phyloP scores from a whole-genome alignment of 2,888 invertebrate species.

The Clitarchus hookeri region DNA sequence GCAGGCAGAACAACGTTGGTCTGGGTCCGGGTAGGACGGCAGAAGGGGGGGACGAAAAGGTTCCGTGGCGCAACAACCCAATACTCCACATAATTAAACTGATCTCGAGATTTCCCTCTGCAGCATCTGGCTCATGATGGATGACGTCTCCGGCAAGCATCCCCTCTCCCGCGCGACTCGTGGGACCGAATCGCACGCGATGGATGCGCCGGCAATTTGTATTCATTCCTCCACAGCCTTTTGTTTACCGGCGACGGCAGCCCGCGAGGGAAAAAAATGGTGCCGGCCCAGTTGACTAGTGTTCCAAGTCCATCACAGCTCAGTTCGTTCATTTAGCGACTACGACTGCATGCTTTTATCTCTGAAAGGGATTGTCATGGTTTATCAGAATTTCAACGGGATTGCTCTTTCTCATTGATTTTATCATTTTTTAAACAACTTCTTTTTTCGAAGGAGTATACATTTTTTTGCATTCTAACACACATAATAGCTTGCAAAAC shows the following conservation, averaged over 20 bases:
- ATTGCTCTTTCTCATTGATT: no score
- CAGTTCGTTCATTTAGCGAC: no score
- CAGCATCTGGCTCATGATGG: slow-evolving; percentile 7
- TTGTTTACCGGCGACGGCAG: not conserved
- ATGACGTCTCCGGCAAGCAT: not conserved
- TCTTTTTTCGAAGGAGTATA: no score
- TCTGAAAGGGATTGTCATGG: no score
- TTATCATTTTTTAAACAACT: no score
- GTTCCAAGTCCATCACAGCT: no score
- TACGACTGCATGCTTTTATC: no score
- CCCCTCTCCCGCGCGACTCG: not conserved
- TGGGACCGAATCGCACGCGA: not conserved
- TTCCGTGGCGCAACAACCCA: not conserved
- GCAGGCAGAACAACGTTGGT: no score
- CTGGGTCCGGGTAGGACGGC: not conserved
- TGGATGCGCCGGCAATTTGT: slow-evolving; percentile 4
- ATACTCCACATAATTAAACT: slow-evolving; percentile 14
- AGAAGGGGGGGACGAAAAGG: not conserved
- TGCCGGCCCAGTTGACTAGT: not conserved
- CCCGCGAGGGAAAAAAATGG: not conserved
- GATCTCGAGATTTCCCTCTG: slow-evolving; percentile 6
- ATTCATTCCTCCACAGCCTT: not conserved
- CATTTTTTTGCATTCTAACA: no score
- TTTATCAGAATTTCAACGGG: no score
- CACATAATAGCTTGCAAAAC: no score